Conservation (phyloP, 2,888 invertebrate species). For the Dendrolimus pini region DNA sequence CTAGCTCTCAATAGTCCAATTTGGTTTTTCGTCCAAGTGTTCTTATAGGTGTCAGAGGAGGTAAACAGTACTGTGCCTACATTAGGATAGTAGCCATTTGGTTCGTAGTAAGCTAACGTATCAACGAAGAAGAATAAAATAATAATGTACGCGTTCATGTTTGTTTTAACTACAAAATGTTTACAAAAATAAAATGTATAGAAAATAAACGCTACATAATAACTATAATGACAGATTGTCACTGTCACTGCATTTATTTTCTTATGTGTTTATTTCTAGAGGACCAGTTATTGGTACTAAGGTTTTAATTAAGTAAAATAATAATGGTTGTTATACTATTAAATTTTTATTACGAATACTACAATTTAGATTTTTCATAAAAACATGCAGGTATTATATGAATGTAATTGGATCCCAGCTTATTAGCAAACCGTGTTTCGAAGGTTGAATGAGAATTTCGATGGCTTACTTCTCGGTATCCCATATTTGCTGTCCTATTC, state of each 20-base stretch:
- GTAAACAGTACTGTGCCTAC: constrained; percentile 57
- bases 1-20: constrained; percentile 41
- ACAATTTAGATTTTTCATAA: no score
- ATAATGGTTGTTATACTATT: no score
- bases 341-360: no score
- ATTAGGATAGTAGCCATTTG: constrained; percentile 23
- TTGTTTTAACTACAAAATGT: constrained; percentile 31
- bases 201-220: constrained; percentile 34
- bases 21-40: constrained; percentile 34
- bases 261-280: background rate
- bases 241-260: background rate
- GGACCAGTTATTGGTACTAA: no score
- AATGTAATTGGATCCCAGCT: no score
- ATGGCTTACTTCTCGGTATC: no score
- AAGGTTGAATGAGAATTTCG: no score
- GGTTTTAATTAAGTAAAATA: no score
- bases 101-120: constrained; percentile 9
- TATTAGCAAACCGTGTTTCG: no score
- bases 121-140: constrained; percentile 17
- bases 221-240: constrained; percentile 8
- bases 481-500: no score
- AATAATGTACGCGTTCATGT: constrained; percentile 24
- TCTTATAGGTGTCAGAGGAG: constrained; percentile 26
- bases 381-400: no score
- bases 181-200: constrained; percentile 32